Conservation (phyloP, 2,888 invertebrate species). For the Tryphoninae sp. region DNA sequence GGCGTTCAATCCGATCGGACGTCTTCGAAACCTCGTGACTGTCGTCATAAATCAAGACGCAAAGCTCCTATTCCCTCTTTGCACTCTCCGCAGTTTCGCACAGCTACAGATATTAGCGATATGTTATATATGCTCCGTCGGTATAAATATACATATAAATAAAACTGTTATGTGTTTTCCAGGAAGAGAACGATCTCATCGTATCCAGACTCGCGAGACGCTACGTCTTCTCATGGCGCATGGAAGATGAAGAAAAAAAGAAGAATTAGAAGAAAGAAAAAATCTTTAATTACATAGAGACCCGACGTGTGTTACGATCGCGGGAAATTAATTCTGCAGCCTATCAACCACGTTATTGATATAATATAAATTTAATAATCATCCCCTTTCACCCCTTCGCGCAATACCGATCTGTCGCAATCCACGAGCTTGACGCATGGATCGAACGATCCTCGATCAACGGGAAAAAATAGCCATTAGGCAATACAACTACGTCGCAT, state of each 20-base stretch:
- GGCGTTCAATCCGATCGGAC: constrained; percentile 60
- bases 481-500: neutral
- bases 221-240: constrained; percentile 37
- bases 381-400: neutral
- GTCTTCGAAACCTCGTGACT: constrained; percentile 62
- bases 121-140: neutral
- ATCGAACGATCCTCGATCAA: constrained; percentile 12
- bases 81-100: constrained; percentile 21
- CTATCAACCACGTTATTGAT: constrained; percentile 17
- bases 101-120: constrained; percentile 20
- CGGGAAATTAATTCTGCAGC: constrained; percentile 27
- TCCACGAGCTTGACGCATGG: neutral
- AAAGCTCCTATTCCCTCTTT: constrained; percentile 43
- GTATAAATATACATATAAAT: constrained; percentile 11
- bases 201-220: constrained; percentile 42
- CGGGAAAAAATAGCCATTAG: constrained; percentile 1
- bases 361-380: constrained; percentile 33
- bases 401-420: constrained; percentile 23
- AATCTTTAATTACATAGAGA: constrained; percentile 48
- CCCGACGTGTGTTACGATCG: constrained; percentile 1
- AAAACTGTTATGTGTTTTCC: constrained; percentile 52
- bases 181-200: constrained; percentile 55
- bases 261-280: constrained; percentile 5
- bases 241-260: constrained; percentile 17
- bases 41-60: constrained; percentile 63